These are phyloP conservation scores for Mellilla xanthometata DNA, from an alignment of 2,888 invertebrate genomes.

Conservation along the genomic window DNA sequence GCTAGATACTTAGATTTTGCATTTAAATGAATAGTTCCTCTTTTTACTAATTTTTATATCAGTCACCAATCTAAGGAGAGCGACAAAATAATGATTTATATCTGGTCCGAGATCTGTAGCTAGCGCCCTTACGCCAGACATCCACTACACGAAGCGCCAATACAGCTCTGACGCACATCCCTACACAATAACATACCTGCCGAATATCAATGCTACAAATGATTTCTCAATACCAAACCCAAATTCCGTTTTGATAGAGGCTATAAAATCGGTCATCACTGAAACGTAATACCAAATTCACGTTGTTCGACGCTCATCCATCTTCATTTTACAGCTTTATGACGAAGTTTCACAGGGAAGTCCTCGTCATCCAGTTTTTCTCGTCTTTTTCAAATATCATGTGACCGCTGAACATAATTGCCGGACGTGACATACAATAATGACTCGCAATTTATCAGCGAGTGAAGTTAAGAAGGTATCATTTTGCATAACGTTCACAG, in stretches of 20 bases:
- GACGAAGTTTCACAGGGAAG: slow-evolving; percentile 22
- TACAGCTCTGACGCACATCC: slow-evolving; percentile 26
- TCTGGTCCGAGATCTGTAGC: too few relatives aligned
- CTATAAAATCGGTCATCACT: slow-evolving; percentile 3
- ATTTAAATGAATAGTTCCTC: too few relatives aligned
- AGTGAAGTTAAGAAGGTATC: slow-evolving; percentile 17
- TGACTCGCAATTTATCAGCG: slow-evolving; percentile 40
- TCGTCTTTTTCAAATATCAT: slow-evolving; percentile 36
- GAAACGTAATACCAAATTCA: not conserved
- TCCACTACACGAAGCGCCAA: slow-evolving; percentile 14
- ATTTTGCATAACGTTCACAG: slow-evolving; percentile 31
- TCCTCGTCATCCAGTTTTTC: slow-evolving; percentile 32
- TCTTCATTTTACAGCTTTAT: slow-evolving; percentile 28
- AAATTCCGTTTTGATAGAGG: not conserved
- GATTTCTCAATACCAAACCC: slow-evolving; percentile 7
- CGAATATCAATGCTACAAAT: slow-evolving; percentile 15
- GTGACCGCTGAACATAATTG: slow-evolving; percentile 35
- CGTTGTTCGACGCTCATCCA: slow-evolving; percentile 12
- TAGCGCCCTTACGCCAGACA: slow-evolving; percentile 21
- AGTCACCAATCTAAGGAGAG: too few relatives aligned
- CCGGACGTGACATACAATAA: slow-evolving; percentile 48
- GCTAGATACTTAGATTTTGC: too few relatives aligned
- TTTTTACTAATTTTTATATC: too few relatives aligned
- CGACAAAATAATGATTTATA: too few relatives aligned
- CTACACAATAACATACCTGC: slow-evolving; percentile 21